Percentiles rank a stretch among this genome's conserved stretches.
Evolutionary conservation across 1,140 invertebrate genomes (phyloP).

Genomic region (Pollicipes pollicipes): DNA sequence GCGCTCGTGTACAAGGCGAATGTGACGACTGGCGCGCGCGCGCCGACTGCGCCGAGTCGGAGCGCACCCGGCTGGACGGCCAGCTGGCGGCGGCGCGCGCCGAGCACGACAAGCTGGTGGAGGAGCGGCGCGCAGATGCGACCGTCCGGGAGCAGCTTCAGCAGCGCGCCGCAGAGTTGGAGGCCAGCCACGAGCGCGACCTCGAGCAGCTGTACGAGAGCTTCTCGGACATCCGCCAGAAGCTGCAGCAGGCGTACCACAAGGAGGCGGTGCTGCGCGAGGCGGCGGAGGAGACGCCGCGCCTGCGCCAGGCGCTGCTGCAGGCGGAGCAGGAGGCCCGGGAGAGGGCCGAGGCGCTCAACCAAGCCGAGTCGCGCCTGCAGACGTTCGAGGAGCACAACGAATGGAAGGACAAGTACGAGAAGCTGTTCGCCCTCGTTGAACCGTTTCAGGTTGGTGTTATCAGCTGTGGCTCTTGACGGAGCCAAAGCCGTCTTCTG

Average conservation of each 20-base stretch:
- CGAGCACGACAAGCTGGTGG: background rate
- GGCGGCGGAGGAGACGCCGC: background rate
- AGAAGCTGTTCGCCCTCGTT: conserved; percentile 7
- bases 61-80: background rate
- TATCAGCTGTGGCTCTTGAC: too few species aligned
- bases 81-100: background rate
- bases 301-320: background rate
- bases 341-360: background rate
- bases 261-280: background rate
- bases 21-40: background rate
- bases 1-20: background rate
- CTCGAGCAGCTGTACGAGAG: background rate
- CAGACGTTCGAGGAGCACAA: background rate
- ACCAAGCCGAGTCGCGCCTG: background rate
- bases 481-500: too few species aligned
- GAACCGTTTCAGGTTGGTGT: conserved; percentile 12
- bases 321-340: background rate
- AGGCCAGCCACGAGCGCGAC: background rate
- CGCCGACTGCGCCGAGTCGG: background rate
- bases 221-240: background rate
- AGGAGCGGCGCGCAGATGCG: background rate
- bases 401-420: conserved; percentile 11
- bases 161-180: background rate
- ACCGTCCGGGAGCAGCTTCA: background rate
- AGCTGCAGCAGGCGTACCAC: background rate